Conservation (phyloP, 2,888 invertebrate species). For the Archaeoteleia sp. region DNA sequence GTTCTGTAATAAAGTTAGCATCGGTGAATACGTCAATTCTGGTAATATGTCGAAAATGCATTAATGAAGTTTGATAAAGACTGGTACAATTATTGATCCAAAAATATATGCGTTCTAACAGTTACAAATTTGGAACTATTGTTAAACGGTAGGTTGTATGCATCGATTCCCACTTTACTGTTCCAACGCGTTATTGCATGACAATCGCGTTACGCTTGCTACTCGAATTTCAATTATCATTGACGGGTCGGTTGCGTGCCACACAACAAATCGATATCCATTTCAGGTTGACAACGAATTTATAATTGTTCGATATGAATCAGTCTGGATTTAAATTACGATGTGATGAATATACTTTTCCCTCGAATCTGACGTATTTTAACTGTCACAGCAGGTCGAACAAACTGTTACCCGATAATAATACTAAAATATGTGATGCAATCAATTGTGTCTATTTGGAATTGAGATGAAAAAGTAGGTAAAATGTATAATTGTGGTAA, state of each 20-base stretch:
- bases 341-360: conserved; percentile 32
- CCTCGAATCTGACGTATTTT: background rate
- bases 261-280: conserved; percentile 65
- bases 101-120: conserved; percentile 15
- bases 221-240: conserved; percentile 65
- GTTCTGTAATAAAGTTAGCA: no score
- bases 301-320: conserved; percentile 59
- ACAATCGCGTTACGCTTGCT: conserved; percentile 61
- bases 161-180: conserved; percentile 30
- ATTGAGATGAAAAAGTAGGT: no score
- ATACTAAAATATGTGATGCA: no score
- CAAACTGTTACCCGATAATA: no score
- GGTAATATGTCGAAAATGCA: background rate
- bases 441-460: no score
- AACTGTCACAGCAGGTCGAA: no score
- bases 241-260: conserved; percentile 52
- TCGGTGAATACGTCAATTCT: no score
- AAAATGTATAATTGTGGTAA: no score
- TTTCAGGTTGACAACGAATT: conserved; percentile 64
- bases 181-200: conserved; percentile 58
- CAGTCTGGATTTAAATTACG: conserved; percentile 58
- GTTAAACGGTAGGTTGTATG: conserved; percentile 20
- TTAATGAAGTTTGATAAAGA: conserved; percentile 8
- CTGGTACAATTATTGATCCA: conserved; percentile 16
- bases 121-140: conserved; percentile 25